Conservation (phyloP, 2,113 vertebrate species). For the Indicator maculatus region DNA sequence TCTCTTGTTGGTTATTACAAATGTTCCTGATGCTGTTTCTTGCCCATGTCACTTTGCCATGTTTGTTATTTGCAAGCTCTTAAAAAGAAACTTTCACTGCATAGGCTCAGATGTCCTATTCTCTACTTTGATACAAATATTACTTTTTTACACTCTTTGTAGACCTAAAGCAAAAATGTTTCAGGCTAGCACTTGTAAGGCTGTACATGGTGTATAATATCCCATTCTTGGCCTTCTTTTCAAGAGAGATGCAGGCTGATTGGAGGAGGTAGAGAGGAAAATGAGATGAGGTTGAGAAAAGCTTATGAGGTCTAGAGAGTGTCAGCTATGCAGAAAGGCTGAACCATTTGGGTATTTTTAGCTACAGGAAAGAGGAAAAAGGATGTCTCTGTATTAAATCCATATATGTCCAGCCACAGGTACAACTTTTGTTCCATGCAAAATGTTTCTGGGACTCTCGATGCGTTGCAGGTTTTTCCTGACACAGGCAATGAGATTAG, state of each 20-base stretch:
- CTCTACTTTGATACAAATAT: not conserved
- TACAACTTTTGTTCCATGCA: not conserved
- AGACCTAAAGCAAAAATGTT: not conserved
- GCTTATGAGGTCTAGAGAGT: not conserved
- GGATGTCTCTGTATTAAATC: not conserved
- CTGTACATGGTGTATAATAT: not conserved
- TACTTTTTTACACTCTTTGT: not conserved
- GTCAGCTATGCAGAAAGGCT: not conserved
- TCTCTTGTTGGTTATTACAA: not conserved
- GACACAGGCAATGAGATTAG: accelerated
- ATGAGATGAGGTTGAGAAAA: not conserved
- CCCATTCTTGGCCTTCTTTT: not conserved
- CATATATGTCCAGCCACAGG: not conserved
- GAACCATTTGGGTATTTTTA: not conserved
- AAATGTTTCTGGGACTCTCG: not conserved
- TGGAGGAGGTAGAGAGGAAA: not conserved
- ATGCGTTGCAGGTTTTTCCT: not conserved
- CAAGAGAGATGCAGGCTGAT: not conserved
- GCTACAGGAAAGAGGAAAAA: not conserved
- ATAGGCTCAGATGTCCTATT: not conserved
- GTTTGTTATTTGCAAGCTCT: not conserved
- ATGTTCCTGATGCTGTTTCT: not conserved
- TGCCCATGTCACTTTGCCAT: not conserved
- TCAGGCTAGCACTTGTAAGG: not conserved
- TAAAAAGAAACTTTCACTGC: not conserved